Evolutionary conservation across 2,888 invertebrate genomes (phyloP).

Genomic region (Ditula angustiorana): DNA sequence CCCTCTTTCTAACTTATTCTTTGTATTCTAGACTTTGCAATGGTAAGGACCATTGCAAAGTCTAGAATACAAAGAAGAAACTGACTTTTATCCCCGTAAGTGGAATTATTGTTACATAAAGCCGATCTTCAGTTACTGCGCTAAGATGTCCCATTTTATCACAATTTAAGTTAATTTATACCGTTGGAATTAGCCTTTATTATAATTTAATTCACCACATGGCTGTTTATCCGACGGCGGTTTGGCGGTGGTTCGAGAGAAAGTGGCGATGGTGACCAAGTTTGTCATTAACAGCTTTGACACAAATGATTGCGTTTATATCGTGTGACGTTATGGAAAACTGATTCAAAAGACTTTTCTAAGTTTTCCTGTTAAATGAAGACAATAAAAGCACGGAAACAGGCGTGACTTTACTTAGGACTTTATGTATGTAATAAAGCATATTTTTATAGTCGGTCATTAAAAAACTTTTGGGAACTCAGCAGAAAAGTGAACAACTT

Average conservation of each 20-base stretch:
- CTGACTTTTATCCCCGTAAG: too few species aligned
- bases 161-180: not conserved
- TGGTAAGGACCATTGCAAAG: too few species aligned
- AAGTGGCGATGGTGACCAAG: constrained; percentile 16
- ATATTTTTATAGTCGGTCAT: too few species aligned
- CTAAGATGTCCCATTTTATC: not conserved
- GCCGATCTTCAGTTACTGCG: not conserved
- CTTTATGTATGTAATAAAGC: too few species aligned
- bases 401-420: too few species aligned
- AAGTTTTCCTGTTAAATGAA: too few species aligned
- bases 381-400: too few species aligned
- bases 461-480: too few species aligned
- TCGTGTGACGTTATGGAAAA: not conserved
- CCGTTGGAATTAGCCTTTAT: not conserved
- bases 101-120: not conserved
- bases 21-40: too few species aligned
- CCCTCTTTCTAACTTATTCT: too few species aligned
- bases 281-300: constrained; percentile 15
- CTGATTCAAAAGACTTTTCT: not conserved
- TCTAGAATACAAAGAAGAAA: too few species aligned
- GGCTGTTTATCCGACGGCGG: not conserved
- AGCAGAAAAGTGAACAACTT: too few species aligned
- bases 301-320: constrained; percentile 6
- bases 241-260: constrained; percentile 12
- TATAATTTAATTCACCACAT: constrained; percentile 3